Base-by-base conservation (phyloP, 2,888 invertebrate species). In the Catocala sponsa region DNA sequence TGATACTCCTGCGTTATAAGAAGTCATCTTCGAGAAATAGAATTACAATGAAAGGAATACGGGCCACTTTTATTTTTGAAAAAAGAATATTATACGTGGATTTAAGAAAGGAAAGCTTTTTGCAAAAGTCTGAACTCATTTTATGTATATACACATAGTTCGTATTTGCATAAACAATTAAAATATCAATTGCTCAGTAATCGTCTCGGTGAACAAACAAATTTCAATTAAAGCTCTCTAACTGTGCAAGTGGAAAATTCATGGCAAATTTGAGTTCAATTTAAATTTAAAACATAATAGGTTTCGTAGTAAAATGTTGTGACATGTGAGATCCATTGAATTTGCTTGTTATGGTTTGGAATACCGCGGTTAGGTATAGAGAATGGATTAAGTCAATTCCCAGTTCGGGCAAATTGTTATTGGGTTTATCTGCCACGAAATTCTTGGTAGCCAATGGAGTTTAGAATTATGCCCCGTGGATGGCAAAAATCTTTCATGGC, bases 171-270 rank as follows among this genome's bases (percentile, higher is more conserved):
- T 85, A 84, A 83, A 78, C 84, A 86, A 85, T 87, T 86, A 85
- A 82, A 84, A 85, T 85, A 88, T 85, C 82, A 84, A 86, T 89
- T 82, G 81, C 80, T 75, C 63, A 68, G 79, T 79, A 83, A 85
- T 84, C 77, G 82, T 84, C 81, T 78, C 73, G 75, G 76, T 78
- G 78, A 81, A 83, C 82, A 82, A 79, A 84, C 81, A 81, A 85
- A 83, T 86, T 88, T 86, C 82, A 88, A 87, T 88, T 86, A 86
- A 81, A 81, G 74, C 79, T 81, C 79, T 81, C 79, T 84, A 83
- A 83, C 83, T 85, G 81, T 75, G 79, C 77, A 82, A 74, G 79
- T 80, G 81, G 82, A 84, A 87, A 87, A 87, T 85, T 79, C 78
- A 81, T 77, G 76, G 77, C 79, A 80, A 77, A 85, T 82, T 81